Evolutionary conservation across 2,113 vertebrate genomes (phyloP).

Genomic region (Antechinus flavipes): DNA sequence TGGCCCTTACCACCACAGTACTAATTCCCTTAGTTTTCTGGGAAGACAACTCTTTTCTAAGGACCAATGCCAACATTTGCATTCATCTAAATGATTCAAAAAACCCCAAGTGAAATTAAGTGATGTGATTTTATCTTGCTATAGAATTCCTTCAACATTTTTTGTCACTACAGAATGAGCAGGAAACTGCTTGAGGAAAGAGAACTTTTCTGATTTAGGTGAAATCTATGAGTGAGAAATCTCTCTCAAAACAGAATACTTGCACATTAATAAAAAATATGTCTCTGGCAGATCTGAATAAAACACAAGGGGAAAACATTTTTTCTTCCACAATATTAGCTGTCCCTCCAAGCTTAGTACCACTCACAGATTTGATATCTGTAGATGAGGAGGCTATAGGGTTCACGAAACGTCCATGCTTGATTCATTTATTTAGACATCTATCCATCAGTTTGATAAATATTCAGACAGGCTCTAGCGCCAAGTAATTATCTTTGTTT

Average conservation of each 20-base stretch:
- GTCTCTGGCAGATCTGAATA: not conserved
- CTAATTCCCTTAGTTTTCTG: not conserved
- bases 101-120: not conserved
- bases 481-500: not conserved
- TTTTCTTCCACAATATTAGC: not conserved
- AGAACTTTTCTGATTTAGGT: not conserved
- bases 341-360: not conserved
- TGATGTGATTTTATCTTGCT: not conserved
- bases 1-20: not conserved
- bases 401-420: not conserved
- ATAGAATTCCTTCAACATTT: not conserved
- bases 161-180: not conserved
- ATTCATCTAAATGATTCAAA: not conserved
- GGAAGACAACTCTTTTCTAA: not conserved
- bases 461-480: not conserved
- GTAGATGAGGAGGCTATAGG: not conserved
- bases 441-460: not conserved
- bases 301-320: not conserved
- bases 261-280: not conserved
- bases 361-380: not conserved
- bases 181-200: not conserved
- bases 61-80: not conserved
- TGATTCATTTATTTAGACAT: not conserved
- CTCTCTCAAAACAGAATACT: not conserved
- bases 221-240: not conserved